phyloP scores from a whole-genome alignment of 1,140 invertebrate genomes.

The Elysia chlorotica region DNA sequence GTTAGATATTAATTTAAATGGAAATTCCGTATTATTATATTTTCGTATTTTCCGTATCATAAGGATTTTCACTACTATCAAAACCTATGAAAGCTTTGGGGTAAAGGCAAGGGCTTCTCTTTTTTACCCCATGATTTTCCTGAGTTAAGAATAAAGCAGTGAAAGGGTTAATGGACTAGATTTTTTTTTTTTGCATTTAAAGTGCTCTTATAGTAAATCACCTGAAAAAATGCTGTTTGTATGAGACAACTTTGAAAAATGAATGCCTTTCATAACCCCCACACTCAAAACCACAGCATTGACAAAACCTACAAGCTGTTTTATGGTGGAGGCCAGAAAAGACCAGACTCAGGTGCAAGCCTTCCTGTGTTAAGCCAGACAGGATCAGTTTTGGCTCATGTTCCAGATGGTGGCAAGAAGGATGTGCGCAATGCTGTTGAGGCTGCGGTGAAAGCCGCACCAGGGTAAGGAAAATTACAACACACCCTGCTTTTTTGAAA shows the following conservation, averaged over 20 bases:
- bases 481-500: background rate
- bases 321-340: conserved; percentile 65
- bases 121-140: too few species aligned
- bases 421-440: conserved; percentile 66
- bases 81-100: too few species aligned
- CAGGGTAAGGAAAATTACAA: conserved; percentile 42
- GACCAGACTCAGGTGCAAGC: conserved; percentile 64
- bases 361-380: conserved; percentile 40
- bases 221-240: background rate
- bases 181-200: too few species aligned
- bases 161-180: too few species aligned
- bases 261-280: background rate
- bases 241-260: background rate
- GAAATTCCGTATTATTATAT: too few species aligned
- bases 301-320: conserved; percentile 66
- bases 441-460: conserved; percentile 58
- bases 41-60: too few species aligned
- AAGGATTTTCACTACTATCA: too few species aligned
- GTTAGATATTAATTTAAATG: too few species aligned
- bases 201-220: too few species aligned
- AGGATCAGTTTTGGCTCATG: conserved; percentile 59
- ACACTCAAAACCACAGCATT: conserved; percentile 54
- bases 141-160: too few species aligned
- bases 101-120: too few species aligned
- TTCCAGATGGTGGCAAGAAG: conserved; percentile 64